phyloP scores from a whole-genome alignment of 2,888 invertebrate genomes.

The Drosophila imparisetae region DNA sequence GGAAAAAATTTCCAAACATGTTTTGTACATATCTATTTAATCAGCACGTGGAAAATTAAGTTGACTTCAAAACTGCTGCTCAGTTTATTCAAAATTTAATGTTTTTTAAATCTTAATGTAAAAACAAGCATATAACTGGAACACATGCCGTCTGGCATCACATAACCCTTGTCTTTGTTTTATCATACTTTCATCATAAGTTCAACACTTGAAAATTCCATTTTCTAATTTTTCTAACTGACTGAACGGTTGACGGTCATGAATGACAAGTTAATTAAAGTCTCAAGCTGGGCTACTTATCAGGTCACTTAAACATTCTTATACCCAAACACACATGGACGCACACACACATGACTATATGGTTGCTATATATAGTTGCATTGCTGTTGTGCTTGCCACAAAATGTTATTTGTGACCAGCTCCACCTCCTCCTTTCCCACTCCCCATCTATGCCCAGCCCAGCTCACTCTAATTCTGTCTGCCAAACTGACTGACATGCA shows the following conservation, averaged over 20 bases:
- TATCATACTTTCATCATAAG: neutral
- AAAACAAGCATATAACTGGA: neutral
- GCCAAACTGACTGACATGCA: conserved; percentile 40
- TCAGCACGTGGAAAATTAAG: neutral
- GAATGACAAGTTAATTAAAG: conserved; percentile 66
- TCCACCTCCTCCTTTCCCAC: neutral
- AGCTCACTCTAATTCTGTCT: conserved; percentile 25
- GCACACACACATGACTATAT: conserved; percentile 45
- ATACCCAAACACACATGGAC: conserved; percentile 2
- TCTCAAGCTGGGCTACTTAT: conserved; percentile 14
- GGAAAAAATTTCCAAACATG: neutral
- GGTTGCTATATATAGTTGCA: conserved; percentile 34
- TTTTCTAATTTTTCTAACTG: neutral
- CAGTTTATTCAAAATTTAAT: neutral
- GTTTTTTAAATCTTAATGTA: neutral
- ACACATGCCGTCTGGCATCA: neutral
- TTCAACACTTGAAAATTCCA: neutral
- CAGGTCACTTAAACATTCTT: conserved; percentile 11
- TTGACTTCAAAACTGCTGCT: neutral
- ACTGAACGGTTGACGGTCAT: conserved; percentile 21
- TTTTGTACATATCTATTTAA: neutral
- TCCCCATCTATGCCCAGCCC: neutral
- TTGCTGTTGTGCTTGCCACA: conserved; percentile 36
- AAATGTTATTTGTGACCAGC: conserved; percentile 16
- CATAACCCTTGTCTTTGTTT: neutral